Conservation (phyloP, 2,113 vertebrate genomes). For the Hydrochoerus hydrochaeris region DNA sequence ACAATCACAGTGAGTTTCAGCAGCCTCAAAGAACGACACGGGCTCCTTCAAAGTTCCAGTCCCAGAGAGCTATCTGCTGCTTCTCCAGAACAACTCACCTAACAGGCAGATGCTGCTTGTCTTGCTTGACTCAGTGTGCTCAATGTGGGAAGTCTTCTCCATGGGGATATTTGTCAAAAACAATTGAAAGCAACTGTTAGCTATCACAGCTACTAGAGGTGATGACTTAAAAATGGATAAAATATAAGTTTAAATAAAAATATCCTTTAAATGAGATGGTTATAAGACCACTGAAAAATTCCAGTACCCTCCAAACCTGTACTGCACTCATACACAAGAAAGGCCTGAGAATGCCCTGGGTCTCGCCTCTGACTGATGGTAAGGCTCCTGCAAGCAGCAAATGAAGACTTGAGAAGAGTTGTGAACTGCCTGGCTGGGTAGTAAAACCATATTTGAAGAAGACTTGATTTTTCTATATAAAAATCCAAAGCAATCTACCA, state of each 20-base stretch:
- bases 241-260: background rate
- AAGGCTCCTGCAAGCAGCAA: background rate
- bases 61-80: background rate
- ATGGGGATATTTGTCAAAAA: background rate
- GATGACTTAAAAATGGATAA: background rate
- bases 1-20: background rate
- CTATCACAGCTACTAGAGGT: background rate
- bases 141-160: background rate
- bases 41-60: background rate
- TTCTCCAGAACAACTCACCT: background rate
- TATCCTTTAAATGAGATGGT: background rate
- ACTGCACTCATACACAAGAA: background rate
- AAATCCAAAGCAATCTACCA: background rate
- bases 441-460: background rate
- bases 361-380: background rate
- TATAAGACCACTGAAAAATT: background rate
- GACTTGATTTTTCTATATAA: background rate
- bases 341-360: background rate
- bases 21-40: background rate
- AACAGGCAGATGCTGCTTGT: background rate
- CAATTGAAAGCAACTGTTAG: background rate
- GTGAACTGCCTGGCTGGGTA: background rate
- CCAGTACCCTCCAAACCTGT: background rate
- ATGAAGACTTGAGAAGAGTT: background rate
- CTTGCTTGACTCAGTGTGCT: background rate